phyloP scores from a whole-genome alignment of 2,113 vertebrate species.

The Poeciliopsis retropinna region DNA sequence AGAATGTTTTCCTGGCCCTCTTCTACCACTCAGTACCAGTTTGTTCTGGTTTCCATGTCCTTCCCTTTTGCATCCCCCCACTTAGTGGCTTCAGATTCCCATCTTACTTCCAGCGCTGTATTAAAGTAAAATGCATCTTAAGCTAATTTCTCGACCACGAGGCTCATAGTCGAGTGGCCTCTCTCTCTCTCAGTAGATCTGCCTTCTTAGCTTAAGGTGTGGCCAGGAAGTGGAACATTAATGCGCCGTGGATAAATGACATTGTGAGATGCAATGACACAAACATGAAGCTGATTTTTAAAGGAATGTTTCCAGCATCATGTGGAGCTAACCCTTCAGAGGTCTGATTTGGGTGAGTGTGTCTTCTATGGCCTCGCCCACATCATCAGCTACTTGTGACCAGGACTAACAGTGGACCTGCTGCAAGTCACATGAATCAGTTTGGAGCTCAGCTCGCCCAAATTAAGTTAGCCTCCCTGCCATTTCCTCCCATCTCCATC shows the following conservation, averaged over 20 bases:
- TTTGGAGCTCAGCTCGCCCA: not conserved
- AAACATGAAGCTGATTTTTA: not conserved
- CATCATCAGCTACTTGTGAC: constrained; percentile 28
- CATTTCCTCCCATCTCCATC: not conserved
- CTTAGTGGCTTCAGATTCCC: not conserved
- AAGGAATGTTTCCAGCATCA: not conserved
- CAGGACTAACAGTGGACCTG: constrained; percentile 19
- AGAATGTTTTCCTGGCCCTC: not conserved
- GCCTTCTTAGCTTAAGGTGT: not conserved
- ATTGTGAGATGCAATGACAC: not conserved
- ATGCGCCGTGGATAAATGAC: not conserved
- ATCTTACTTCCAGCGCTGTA: not conserved
- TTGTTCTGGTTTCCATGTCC: constrained; percentile 6
- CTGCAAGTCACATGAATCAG: constrained; percentile 29
- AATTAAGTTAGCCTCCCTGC: not conserved
- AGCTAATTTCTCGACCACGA: not conserved
- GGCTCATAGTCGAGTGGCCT: not conserved
- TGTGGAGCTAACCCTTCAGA: not conserved
- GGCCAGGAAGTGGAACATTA: not conserved
- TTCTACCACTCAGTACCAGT: not conserved
- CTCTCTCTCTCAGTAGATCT: not conserved
- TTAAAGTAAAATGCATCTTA: not conserved
- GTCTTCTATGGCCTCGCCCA: not conserved
- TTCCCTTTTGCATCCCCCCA: not conserved
- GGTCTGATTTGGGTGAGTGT: not conserved